Evolutionary conservation across 1,140 invertebrate species (phyloP).

Genomic region (Leptinotarsa undecemlineata): DNA sequence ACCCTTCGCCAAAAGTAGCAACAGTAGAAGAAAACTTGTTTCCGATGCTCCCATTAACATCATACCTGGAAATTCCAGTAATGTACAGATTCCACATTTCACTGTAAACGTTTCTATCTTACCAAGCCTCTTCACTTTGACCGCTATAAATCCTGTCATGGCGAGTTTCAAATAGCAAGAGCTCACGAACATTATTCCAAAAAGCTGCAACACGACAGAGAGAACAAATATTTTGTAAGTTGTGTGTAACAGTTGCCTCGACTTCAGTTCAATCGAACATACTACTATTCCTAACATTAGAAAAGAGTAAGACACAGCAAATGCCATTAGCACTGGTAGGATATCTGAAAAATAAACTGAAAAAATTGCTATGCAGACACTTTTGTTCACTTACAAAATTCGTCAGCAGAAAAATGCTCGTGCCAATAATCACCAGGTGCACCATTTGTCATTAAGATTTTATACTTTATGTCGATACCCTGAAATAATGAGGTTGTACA

Average conservation of each 20-base stretch:
- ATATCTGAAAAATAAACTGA: conserved; percentile 64
- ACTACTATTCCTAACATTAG: conserved; percentile 66
- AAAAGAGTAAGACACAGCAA: conserved; percentile 66
- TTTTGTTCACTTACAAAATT: conserved; percentile 77
- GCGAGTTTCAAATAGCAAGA: conserved; percentile 74
- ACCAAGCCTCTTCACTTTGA: conserved; percentile 66
- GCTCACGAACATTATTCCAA: conserved; percentile 68
- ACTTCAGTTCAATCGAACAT: conserved; percentile 71
- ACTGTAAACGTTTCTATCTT: conserved; percentile 33
- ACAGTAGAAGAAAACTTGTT: conserved; percentile 73
- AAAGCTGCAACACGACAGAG: conserved; percentile 68
- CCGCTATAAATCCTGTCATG: conserved; percentile 66
- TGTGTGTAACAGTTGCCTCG: conserved; percentile 78
- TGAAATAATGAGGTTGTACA: conserved; percentile 41
- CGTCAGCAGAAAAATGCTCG: conserved; percentile 88
- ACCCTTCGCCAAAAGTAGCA: conserved; percentile 85
- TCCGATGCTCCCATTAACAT: conserved; percentile 73
- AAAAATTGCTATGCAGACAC: background rate
- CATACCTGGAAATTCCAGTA: conserved; percentile 62
- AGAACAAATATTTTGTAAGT: conserved; percentile 85
- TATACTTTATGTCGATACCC: conserved; percentile 72
- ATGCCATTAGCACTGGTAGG: conserved; percentile 69
- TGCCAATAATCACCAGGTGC: conserved; percentile 74
- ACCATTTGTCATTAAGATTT: conserved; percentile 82
- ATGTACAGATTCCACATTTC: conserved; percentile 8